phyloP scores from a whole-genome alignment of 2,797 vertebrate genomes.

The Todus mexicanus region DNA sequence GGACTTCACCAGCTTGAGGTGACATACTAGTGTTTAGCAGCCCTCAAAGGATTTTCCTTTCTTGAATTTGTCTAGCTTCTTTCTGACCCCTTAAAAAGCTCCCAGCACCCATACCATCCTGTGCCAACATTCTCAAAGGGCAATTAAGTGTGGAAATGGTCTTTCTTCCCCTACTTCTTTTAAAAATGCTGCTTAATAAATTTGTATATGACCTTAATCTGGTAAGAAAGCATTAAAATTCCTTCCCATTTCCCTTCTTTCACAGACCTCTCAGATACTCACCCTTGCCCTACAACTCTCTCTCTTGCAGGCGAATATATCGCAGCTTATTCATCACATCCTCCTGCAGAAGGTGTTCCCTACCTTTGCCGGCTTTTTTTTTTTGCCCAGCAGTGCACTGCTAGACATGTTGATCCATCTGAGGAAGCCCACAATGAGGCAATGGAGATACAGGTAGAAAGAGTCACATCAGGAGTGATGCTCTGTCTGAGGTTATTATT shows the following conservation, averaged over 20 bases:
- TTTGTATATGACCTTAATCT: not conserved
- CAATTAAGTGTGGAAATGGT: not conserved
- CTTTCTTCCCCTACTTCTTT: not conserved
- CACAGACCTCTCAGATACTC: rapidly evolving
- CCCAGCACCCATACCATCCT: not conserved
- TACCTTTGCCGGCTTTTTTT: not conserved
- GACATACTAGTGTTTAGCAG: not conserved
- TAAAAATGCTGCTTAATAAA: not conserved
- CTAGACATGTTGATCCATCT: not conserved
- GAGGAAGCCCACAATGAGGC: not conserved
- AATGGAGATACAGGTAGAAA: not conserved
- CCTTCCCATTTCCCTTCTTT: not conserved
- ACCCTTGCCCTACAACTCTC: not conserved
- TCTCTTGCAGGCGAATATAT: not conserved
- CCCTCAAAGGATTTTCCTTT: not conserved
- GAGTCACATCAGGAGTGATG: not conserved
- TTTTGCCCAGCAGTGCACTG: not conserved
- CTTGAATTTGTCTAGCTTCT: not conserved
- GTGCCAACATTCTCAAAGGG: not conserved
- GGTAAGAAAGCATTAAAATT: not conserved
- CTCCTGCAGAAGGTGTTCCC: not conserved
- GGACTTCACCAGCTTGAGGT: not conserved
- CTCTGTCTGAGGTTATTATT: not conserved
- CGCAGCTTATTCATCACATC: not conserved
- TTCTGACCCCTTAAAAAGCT: not conserved